Conservation (phyloP, 92 coral and sea anemone genomes). For the Heliopora coerulea region DNA sequence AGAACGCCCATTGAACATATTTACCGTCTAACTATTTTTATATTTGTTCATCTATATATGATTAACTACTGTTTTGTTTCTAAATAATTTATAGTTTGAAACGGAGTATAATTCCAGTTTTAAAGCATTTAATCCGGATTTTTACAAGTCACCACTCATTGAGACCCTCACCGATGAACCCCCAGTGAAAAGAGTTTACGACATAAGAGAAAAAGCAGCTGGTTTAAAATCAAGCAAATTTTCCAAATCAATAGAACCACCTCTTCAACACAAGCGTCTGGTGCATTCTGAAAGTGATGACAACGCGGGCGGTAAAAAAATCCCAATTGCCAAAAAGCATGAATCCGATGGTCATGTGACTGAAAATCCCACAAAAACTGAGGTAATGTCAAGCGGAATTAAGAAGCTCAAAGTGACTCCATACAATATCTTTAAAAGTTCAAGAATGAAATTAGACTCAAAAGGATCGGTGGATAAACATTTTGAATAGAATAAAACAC, state of each 20-base stretch:
- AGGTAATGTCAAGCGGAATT: background rate
- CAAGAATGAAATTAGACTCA: too few relatives aligned
- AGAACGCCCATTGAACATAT: too few relatives aligned
- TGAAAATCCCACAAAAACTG: background rate
- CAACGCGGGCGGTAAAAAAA: background rate
- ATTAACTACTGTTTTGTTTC: background rate
- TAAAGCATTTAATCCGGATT: slow-evolving; percentile 26
- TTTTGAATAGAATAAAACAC: too few relatives aligned
- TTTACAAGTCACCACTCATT: slow-evolving; percentile 31
- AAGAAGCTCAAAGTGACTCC: too few relatives aligned
- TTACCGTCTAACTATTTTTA: too few relatives aligned
- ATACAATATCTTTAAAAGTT: too few relatives aligned
- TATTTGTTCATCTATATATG: background rate
- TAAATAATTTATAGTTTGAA: slow-evolving; percentile 16
- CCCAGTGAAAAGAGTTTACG: background rate
- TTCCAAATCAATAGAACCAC: slow-evolving; percentile 21
- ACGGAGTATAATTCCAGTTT: slow-evolving; percentile 35
- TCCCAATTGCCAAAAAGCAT: background rate
- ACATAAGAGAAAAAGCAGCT: background rate
- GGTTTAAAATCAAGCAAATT: slow-evolving; percentile 26
- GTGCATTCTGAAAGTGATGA: background rate
- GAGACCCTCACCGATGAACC: slow-evolving; percentile 17
- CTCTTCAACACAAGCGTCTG: slow-evolving; percentile 17
- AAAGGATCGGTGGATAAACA: too few relatives aligned
- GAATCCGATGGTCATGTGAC: background rate